Evolutionary conservation across 2,888 invertebrate species (phyloP).

Genomic region (Margaritifera margaritifera): DNA sequence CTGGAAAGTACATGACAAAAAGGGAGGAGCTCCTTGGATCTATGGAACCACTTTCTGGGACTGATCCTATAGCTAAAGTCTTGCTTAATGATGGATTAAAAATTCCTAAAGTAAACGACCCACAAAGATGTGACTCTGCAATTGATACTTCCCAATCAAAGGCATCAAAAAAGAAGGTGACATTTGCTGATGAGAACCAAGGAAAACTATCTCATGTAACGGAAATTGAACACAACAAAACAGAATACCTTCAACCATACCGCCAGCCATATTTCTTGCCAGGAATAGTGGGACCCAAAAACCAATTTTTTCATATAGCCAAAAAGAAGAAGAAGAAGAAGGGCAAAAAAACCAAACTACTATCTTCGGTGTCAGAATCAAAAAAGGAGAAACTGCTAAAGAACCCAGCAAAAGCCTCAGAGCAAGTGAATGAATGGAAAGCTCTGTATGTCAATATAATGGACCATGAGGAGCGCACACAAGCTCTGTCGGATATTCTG

Average conservation of each 20-base stretch:
- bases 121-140: conserved; percentile 44
- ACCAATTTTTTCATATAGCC: too few species aligned
- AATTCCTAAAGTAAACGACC: conserved; percentile 49
- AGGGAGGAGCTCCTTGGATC: conserved; percentile 8
- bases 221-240: too few species aligned
- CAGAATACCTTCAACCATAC: too few species aligned
- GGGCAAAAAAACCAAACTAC: too few species aligned
- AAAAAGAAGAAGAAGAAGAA: too few species aligned
- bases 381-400: neutral
- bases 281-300: too few species aligned
- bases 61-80: conserved; percentile 33
- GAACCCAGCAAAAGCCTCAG: conserved; percentile 40
- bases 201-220: neutral
- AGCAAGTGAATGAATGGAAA: conserved; percentile 47
- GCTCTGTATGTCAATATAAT: conserved; percentile 40
- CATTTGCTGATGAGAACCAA: conserved; percentile 37
- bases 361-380: too few species aligned
- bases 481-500: conserved; percentile 54
- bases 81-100: conserved; percentile 34
- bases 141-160: conserved; percentile 22
- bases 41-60: conserved; percentile 42
- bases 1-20: conserved; percentile 31
- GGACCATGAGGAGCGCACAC: conserved; percentile 46
- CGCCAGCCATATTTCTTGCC: too few species aligned
- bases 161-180: conserved; percentile 25